Base-by-base conservation (phyloP, 2,888 invertebrate genomes). In the Xylota sylvarum region DNA sequence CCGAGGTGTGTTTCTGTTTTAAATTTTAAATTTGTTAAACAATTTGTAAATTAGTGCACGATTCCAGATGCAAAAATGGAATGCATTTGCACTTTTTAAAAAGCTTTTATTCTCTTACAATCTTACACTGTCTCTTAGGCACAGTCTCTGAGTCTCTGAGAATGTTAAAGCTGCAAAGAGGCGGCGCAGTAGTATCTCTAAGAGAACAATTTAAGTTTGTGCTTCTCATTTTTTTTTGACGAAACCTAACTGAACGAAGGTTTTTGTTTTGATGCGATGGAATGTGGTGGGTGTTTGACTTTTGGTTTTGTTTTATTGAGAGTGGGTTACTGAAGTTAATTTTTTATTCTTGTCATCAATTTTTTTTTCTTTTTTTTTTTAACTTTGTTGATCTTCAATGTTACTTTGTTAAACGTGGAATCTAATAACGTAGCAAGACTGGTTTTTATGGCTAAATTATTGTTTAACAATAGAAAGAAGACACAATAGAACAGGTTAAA, bases 251-350 rank as follows among this genome's bases (percentile, higher is more conserved):
- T 60, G 10, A 35, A 70, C 52, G 62, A 64, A 70, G 55, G 50
- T 52, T 4, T 23, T 73, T 52, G 62, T 73, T 50, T 73, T 72
- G 72, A n/a, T 72, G 19, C 5, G 10, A 76, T 79, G 78, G 79
- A 73, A 73, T 80, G 79, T 50, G 48, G 58, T 79, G 64, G 64
- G 64, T 72, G 64, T 72, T 70, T 69, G 52, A 23, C 23, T 62
- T 77, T n/a, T n/a, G n/a, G 50, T 70, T 70, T 70, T 62, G 43
- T 77, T 60, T 67, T 60, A 67, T 50, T 58, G 37, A 50, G 32
- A 37, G 46, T 48, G 32, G 37, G n/a, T n/a, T 48, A 17, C 30
- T 37, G 30, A 37, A 6, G 27, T 40, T 17, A 55, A 19, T 27
- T 65, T 50, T 35, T 30, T 32, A 43, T 40, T 52, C 6, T 14